Conservation (phyloP, 2,797 vertebrate species). For the Poeciliopsis turneri region DNA sequence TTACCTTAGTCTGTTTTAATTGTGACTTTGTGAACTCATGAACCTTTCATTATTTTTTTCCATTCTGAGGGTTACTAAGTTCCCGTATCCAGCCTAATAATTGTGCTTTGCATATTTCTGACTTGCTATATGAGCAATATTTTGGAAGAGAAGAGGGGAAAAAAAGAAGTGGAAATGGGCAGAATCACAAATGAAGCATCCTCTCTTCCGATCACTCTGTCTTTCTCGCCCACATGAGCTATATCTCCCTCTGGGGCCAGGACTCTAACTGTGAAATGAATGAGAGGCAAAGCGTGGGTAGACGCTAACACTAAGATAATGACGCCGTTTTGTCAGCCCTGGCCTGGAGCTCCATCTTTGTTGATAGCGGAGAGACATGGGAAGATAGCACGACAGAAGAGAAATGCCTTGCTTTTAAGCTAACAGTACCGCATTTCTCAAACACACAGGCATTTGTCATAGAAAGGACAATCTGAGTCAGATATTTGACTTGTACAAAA, state of each 20-base stretch:
- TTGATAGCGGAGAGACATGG: constrained; percentile 52
- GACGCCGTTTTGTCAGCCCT: constrained; percentile 72
- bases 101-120: constrained; percentile 52
- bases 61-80: constrained; percentile 18
- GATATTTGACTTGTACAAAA: constrained; percentile 40
- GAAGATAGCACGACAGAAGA: constrained; percentile 46
- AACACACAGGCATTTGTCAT: constrained; percentile 23
- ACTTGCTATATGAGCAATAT: constrained; percentile 35
- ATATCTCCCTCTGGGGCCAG: constrained; percentile 58
- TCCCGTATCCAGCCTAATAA: constrained; percentile 32
- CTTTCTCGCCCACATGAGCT: constrained; percentile 56
- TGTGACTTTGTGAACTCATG: constrained; percentile 16
- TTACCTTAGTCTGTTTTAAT: not conserved
- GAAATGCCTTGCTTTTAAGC: constrained; percentile 23
- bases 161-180: constrained; percentile 19
- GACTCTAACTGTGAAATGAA: constrained; percentile 71
- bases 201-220: constrained; percentile 44
- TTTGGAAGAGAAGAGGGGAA: constrained; percentile 11
- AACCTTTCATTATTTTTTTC: constrained; percentile 2
- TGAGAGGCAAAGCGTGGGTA: constrained; percentile 72
- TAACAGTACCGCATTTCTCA: constrained; percentile 33
- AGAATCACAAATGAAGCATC: constrained; percentile 47
- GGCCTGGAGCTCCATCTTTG: constrained; percentile 61
- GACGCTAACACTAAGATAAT: constrained; percentile 73
- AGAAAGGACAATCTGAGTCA: constrained; percentile 19